Evolutionary conservation across 2,888 invertebrate genomes (phyloP), one percentile per base, ranked within the genome.

Genomic region (Apocheima hispidaria): DNA sequence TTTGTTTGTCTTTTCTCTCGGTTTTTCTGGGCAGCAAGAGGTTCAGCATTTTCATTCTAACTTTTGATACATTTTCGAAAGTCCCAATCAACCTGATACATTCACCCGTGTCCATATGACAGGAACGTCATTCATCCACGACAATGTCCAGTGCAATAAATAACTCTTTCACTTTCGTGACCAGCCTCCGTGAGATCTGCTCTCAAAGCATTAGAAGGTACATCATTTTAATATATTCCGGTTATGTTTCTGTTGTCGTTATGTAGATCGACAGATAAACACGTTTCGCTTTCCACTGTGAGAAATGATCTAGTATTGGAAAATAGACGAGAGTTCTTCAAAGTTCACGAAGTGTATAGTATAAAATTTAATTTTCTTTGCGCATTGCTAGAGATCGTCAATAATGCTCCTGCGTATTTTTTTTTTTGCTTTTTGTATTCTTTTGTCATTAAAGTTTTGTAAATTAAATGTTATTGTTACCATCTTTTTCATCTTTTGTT

Each of bases 201-300:
- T 75, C 75, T 74, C 69, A 62, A 70, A 71, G 60, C 69, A 68
- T 46, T 48, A 61, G n/a, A n/a, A n/a, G n/a, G 74, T 77, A 70
- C 76, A 76, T 80, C 79, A 81, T 56, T 51, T 61, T 61, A 56
- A 56, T 75, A 43, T 74, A 77, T 75, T 78, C 79, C 76, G 67
- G 77, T 79, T 79, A 70, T 74, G 75, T 74, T 79, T 80, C 75
- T 70, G 68, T 68, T 54, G 75, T 75, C 72, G 74, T 74, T 76
- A 70, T 65, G 65, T 67, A 70, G 76, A 82, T 80, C 69, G 71
- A 72, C 52, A 52, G 61, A 62, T 62, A 62, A 61, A 62, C 54
- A 50, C 46, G 41, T 57, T 62, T 61, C 52, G 28, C 56, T 62
- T 62, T 62, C 44, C 55, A 60, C 55, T 55, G 49, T 60, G 49